Percentiles rank a stretch among this genome's conserved stretches.
Conservation (phyloP, 2,888 invertebrate species). For the Litoditis marina region DNA sequence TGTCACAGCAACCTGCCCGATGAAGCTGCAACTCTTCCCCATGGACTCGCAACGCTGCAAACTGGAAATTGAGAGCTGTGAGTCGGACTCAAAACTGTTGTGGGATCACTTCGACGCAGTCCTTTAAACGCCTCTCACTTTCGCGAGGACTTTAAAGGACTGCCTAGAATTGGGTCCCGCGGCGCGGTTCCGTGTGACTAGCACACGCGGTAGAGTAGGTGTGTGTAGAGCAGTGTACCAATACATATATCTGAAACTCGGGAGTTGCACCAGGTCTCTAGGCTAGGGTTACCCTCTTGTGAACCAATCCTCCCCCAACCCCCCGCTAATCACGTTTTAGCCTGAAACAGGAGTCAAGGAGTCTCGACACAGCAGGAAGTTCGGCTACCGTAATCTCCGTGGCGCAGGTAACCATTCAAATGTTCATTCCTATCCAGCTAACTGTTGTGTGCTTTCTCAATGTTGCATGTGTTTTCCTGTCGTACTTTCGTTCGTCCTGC, state of each 20-base stretch:
- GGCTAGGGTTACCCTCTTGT: slow-evolving; percentile 3
- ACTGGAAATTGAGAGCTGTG: slow-evolving; percentile 68
- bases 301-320: slow-evolving; percentile 8
- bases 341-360: slow-evolving; percentile 9
- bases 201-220: slow-evolving; percentile 17
- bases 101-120: no score
- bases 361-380: no score
- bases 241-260: background rate
- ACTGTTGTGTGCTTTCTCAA: no score
- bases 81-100: no score
- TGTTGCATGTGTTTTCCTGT: no score
- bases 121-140: no score
- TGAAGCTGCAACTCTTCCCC: slow-evolving; percentile 68
- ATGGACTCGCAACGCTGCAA: slow-evolving; percentile 67
- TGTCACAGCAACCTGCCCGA: slow-evolving; percentile 68
- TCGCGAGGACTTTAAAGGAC: no score
- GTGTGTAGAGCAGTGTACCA: slow-evolving; percentile 13
- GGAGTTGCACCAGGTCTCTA: slow-evolving; percentile 21
- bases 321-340: slow-evolving; percentile 15
- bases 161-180: no score
- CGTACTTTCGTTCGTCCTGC: no score
- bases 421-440: no score
- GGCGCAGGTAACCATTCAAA: no score
- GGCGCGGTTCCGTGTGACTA: slow-evolving; percentile 11
- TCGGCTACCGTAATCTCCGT: no score